Evolutionary conservation across 2,888 invertebrate species (phyloP), one percentile per base, ranked within the genome.

Genomic region (Leptinotarsa haldemani): DNA sequence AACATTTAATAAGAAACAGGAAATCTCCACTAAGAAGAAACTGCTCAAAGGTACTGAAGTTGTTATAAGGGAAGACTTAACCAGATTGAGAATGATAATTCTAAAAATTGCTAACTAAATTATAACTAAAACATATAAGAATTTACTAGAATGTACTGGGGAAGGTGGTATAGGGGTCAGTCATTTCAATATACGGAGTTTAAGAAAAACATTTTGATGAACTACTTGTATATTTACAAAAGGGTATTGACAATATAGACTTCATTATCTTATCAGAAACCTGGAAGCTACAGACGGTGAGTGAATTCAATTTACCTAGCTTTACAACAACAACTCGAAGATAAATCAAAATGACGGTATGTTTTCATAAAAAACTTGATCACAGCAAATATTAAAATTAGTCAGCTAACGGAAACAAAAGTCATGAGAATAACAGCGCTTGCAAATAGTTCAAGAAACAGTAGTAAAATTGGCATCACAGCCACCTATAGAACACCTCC

Each of bases 391-490:
- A 46, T 22, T 40, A 12, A 40, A 46, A 65, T 65, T 4, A 20
- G 47, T 7, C 46, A 9, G 18, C 0, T 65, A 9, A 65, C 65
- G 5, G 65, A 65, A 40, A 65, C 65, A 65, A 65, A 65, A 12
- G 16, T 65, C 1, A 9, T 65, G 22, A 40, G 48, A 18, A 47
- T 47, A 40, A 65, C 65, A 16, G 12, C 16, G 7, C 46, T 64
- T 40, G 64, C 18, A 40, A 25, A 25, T 12, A 64, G 48, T 13
- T 22, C 46, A 22, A 65, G 65, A 20, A 46, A 65, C 16, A 47
- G 48, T 46, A n/a, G n/a, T 30, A 5, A 65, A 65, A 65, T 65
- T 46, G 65, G 65, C 18, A 46, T 65, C 46, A 65, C 65, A 18
- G 65, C 65, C 15, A 16, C 18, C 22, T 64, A 64, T 64, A 64